Conservation (phyloP, 1,140 invertebrate genomes). For the Drosophila repleta region DNA sequence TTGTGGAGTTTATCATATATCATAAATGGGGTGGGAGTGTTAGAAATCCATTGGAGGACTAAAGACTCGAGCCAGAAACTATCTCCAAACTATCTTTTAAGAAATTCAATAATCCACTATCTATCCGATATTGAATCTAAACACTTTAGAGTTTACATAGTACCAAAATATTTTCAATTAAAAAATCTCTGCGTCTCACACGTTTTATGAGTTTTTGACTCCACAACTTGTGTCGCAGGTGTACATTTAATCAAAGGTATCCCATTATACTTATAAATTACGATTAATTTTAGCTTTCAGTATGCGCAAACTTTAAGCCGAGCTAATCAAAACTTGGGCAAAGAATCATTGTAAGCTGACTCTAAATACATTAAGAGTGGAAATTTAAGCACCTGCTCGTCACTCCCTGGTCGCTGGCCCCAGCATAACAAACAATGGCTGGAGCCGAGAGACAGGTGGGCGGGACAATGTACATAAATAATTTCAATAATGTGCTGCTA, state of each 20-base stretch:
- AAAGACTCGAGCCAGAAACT: no score
- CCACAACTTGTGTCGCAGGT: no score
- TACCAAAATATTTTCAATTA: no score
- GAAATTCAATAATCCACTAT: no score
- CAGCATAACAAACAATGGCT: slow-evolving; percentile 44
- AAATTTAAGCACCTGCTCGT: slow-evolving; percentile 61
- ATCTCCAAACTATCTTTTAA: no score
- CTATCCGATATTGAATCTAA: no score
- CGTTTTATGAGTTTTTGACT: no score
- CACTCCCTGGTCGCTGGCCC: slow-evolving; percentile 26
- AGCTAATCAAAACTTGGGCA: slow-evolving; percentile 19
- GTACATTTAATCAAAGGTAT: neutral
- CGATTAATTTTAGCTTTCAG: neutral
- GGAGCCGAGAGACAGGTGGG: neutral
- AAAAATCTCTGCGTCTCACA: no score
- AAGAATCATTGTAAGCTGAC: slow-evolving; percentile 7
- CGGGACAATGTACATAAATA: slow-evolving; percentile 46
- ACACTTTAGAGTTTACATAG: no score
- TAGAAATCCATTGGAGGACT: no score
- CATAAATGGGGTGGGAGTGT: no score
- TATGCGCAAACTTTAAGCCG: slow-evolving; percentile 3
- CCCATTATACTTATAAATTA: neutral
- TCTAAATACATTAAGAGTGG: slow-evolving; percentile 21
- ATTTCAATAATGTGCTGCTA: slow-evolving; percentile 77
- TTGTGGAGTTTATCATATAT: no score